phyloP scores from a whole-genome alignment of 2,113 vertebrate genomes.

The Cochlearius cochlearius region DNA sequence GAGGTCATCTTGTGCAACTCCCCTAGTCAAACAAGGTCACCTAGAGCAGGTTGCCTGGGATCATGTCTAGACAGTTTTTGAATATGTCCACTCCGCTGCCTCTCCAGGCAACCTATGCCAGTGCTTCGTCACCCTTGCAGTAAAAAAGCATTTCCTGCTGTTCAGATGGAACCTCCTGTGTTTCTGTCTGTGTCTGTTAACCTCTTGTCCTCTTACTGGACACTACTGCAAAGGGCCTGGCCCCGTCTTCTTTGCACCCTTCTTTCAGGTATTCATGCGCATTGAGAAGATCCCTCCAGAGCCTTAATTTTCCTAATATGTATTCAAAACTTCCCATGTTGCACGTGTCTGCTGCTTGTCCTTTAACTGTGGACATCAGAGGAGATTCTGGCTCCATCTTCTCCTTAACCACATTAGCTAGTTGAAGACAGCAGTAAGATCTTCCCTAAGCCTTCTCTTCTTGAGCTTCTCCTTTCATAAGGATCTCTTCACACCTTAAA shows the following conservation, averaged over 20 bases:
- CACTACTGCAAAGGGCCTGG: not conserved
- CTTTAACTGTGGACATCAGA: not conserved
- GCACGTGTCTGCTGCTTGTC: not conserved
- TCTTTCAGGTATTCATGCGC: not conserved
- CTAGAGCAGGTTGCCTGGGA: not conserved
- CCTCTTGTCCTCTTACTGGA: not conserved
- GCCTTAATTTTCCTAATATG: not conserved
- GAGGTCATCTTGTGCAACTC: not conserved
- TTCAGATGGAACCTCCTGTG: not conserved
- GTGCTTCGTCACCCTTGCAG: not conserved
- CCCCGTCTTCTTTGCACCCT: not conserved
- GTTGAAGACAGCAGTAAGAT: not conserved
- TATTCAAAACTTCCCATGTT: not conserved
- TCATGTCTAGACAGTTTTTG: not conserved
- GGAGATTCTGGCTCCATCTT: not conserved
- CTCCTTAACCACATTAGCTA: not conserved
- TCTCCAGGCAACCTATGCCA: not conserved
- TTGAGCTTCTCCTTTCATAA: not conserved
- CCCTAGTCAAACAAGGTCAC: not conserved
- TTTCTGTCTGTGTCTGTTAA: accelerated
- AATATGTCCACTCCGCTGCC: not conserved
- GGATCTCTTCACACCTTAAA: not conserved
- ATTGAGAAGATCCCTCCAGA: not conserved
- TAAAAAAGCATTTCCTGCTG: not conserved
- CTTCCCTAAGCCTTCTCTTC: not conserved